Evolutionary conservation across 2,888 invertebrate species (phyloP).

Genomic region (Eremobia ochroleuca): DNA sequence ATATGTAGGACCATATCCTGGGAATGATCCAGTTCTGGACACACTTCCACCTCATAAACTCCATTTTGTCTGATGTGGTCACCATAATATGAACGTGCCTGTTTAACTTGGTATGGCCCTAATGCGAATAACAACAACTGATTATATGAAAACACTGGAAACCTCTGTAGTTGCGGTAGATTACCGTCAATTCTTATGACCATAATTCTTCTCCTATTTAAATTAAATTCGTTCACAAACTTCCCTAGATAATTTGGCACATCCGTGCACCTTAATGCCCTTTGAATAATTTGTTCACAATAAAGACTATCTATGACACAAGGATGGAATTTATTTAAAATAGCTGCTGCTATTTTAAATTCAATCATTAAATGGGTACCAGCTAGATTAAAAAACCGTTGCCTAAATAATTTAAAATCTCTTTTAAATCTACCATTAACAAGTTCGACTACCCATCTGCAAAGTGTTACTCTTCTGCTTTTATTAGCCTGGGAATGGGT

Average conservation of each 20-base stretch:
- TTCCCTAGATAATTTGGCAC: conserved; percentile 4
- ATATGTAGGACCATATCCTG: too few species aligned
- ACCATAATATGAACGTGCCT: background rate
- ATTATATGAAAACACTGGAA: background rate
- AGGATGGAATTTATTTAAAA: conserved; percentile 9
- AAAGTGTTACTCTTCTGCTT: conserved; percentile 14
- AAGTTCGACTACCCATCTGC: conserved; percentile 5
- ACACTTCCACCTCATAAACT: background rate
- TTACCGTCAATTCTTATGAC: conserved; percentile 7
- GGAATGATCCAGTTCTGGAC: too few species aligned
- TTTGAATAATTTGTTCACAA: conserved; percentile 2
- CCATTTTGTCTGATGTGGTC: conserved; percentile 5
- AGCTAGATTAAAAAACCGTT: conserved; percentile 13
- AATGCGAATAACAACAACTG: background rate
- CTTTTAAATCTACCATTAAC: too few species aligned
- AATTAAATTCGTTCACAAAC: background rate
- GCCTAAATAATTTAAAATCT: conserved; percentile 1
- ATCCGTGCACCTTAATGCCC: background rate
- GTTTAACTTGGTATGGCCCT: conserved; percentile 7
- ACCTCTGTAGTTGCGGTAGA: conserved; percentile 1
- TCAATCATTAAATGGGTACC: background rate
- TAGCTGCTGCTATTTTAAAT: conserved; percentile 5
- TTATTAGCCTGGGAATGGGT: conserved; percentile 7
- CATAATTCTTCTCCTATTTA: conserved; percentile 1
- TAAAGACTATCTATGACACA: conserved; percentile 1